phyloP scores from a whole-genome alignment of 2,888 invertebrate genomes.

The Dolichomitus sp. region DNA sequence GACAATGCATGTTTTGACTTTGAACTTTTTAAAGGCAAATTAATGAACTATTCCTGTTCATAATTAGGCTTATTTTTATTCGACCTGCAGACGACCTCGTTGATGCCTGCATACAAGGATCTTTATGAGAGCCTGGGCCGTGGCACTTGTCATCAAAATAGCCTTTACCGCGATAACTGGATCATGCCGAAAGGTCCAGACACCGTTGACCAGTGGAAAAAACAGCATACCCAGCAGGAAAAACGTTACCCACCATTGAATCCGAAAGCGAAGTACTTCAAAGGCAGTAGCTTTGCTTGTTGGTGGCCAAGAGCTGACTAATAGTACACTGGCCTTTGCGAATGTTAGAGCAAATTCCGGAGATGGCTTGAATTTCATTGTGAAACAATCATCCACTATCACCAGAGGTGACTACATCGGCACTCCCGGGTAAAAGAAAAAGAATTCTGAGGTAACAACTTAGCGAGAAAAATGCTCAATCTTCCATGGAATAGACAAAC shows the following conservation, averaged over 20 bases:
- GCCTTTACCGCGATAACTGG: constrained; percentile 70
- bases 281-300: constrained; percentile 37
- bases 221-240: constrained; percentile 65
- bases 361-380: constrained; percentile 50
- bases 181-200: constrained; percentile 72
- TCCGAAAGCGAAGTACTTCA: constrained; percentile 67
- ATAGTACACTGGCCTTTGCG: constrained; percentile 61
- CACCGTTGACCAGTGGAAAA: constrained; percentile 72
- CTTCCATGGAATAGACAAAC: background rate
- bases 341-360: constrained; percentile 60
- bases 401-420: background rate
- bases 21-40: background rate
- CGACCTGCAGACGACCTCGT: constrained; percentile 73
- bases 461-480: background rate
- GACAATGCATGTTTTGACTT: background rate
- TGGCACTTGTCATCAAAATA: constrained; percentile 73
- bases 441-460: background rate
- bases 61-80: background rate
- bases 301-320: constrained; percentile 74
- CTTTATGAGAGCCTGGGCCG: constrained; percentile 73
- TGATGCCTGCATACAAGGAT: constrained; percentile 73
- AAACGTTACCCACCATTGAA: constrained; percentile 72
- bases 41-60: background rate
- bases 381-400: background rate
- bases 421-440: background rate